These are phyloP conservation scores for Vicugna pacos DNA, from an alignment of 2,113 vertebrate genomes.

Conservation along the genomic window DNA sequence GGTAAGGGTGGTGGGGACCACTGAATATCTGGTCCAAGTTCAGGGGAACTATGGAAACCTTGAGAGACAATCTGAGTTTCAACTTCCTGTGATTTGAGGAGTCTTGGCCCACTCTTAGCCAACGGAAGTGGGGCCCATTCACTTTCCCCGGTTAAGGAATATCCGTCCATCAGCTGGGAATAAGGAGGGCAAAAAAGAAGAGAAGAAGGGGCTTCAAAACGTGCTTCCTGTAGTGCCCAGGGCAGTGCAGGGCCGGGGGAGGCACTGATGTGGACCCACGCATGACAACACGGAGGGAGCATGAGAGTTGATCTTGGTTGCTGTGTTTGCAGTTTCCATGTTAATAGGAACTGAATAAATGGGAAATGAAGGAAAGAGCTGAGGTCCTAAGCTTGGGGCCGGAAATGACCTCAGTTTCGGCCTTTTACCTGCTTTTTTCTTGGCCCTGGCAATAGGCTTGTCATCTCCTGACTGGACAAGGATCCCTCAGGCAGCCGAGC, in stretches of 20 bases:
- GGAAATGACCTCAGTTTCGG: not conserved
- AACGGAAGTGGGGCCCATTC: not conserved
- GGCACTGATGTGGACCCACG: not conserved
- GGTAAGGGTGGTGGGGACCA: not conserved
- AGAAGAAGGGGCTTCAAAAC: not conserved
- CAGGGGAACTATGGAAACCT: not conserved
- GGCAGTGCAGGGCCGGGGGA: not conserved
- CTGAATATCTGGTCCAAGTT: not conserved
- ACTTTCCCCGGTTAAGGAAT: not conserved
- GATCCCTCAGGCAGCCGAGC: not conserved
- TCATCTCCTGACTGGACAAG: not conserved
- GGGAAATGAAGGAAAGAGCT: constrained; percentile 57
- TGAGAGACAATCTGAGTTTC: not conserved
- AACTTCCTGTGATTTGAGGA: not conserved
- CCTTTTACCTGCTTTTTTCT: constrained; percentile 82
- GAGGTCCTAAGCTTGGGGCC: not conserved
- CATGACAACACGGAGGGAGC: not conserved
- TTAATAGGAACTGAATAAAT: constrained; percentile 48
- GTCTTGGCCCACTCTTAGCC: not conserved
- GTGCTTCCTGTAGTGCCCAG: not conserved
- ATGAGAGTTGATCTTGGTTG: constrained; percentile 61
- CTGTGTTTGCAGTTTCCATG: constrained; percentile 59
- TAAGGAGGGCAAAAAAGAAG: not conserved
- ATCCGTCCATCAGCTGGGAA: not conserved
- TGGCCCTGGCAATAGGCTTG: constrained; percentile 63